A percentile compares a stretch with the other conserved stretches of the same genome.
Evolutionary conservation across 2,888 invertebrate species (phyloP).

Genomic region (Bombyx huttoni): DNA sequence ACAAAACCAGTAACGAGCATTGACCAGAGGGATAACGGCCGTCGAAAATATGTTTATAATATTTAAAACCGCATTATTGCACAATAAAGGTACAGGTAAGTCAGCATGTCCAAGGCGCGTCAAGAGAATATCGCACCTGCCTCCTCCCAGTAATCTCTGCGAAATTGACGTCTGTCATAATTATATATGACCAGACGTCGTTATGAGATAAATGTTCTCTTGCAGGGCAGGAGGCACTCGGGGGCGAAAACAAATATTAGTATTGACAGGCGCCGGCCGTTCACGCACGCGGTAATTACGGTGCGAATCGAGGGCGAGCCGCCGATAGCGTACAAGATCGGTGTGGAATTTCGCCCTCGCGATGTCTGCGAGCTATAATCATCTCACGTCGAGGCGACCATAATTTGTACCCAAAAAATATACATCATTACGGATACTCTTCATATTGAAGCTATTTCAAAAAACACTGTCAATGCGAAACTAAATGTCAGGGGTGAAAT

Average conservation of each 20-base stretch:
- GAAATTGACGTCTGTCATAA: conserved; percentile 42
- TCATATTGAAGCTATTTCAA: background rate
- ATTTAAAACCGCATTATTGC: no score
- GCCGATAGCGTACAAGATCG: conserved; percentile 44
- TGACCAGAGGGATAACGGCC: background rate
- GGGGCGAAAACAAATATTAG: conserved; percentile 65
- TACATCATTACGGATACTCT: conserved; percentile 3
- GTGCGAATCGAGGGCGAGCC: conserved; percentile 19
- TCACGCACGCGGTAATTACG: conserved; percentile 36
- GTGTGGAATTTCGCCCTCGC: conserved; percentile 29
- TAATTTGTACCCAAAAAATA: conserved; percentile 38
- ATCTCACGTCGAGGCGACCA: conserved; percentile 27
- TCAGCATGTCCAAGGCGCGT: background rate
- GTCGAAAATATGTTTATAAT: no score
- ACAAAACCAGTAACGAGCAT: background rate
- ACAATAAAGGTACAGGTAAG: background rate
- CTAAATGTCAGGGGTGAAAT: conserved; percentile 6
- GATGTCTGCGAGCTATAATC: conserved; percentile 42
- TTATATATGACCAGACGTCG: conserved; percentile 32
- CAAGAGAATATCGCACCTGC: conserved; percentile 39
- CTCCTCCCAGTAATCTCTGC: conserved; percentile 21
- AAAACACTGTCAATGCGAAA: conserved; percentile 17
- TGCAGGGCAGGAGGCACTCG: conserved; percentile 32
- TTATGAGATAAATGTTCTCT: conserved; percentile 39
- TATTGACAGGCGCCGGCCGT: conserved; percentile 43